A percentile compares a stretch with the other conserved stretches of the same genome.
These are phyloP conservation scores for Echeneis naucrates DNA, from an alignment of 2,797 vertebrate species.

Conservation along the genomic window DNA sequence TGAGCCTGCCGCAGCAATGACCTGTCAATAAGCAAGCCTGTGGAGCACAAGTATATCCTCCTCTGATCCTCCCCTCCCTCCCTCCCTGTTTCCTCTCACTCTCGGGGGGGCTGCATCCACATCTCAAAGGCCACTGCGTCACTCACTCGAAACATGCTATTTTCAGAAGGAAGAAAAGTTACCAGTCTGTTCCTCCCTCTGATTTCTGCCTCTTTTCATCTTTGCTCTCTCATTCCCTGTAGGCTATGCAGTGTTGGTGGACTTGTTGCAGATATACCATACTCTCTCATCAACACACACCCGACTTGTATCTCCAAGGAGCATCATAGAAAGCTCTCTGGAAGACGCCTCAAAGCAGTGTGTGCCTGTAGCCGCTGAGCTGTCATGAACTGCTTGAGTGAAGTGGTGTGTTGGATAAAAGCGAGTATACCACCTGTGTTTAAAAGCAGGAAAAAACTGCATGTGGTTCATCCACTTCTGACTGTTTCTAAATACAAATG, in stretches of 20 bases:
- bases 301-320: constrained; percentile 62
- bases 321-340: constrained; percentile 64
- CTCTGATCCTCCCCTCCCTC: constrained; percentile 58
- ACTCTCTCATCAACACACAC: constrained; percentile 63
- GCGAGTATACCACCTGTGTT: constrained; percentile 39
- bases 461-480: constrained; percentile 10
- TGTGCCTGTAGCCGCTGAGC: constrained; percentile 45
- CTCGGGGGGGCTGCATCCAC: constrained; percentile 59
- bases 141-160: constrained; percentile 68
- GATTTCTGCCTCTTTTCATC: constrained; percentile 74
- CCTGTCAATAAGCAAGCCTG: constrained; percentile 64
- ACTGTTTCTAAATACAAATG: constrained; percentile 1
- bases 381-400: constrained; percentile 48
- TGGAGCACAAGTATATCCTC: constrained; percentile 44
- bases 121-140: constrained; percentile 73
- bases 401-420: constrained; percentile 62
- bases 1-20: constrained; percentile 58
- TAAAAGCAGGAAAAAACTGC: constrained; percentile 20
- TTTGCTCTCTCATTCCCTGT: constrained; percentile 55
- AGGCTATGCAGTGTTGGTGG: constrained; percentile 57
- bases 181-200: constrained; percentile 68
- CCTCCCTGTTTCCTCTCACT: constrained; percentile 45
- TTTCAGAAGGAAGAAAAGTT: constrained; percentile 70
- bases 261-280: constrained; percentile 72
- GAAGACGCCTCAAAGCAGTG: constrained; percentile 65